Base-by-base conservation (phyloP, 23 tunicate species). In the Botrylloides violaceus region DNA sequence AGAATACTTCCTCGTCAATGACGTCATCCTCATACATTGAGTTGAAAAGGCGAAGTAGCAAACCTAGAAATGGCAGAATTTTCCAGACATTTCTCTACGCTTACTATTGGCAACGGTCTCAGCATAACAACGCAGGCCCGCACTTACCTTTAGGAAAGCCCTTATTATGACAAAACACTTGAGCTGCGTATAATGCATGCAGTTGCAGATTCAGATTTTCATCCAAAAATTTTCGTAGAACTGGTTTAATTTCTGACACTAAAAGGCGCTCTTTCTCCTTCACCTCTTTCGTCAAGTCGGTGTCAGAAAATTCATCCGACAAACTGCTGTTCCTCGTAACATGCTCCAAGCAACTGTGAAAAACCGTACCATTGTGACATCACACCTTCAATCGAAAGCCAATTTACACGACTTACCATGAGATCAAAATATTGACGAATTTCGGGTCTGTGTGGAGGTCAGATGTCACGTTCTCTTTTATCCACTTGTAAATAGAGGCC, bases 61-160 rank as follows among this genome's bases (percentile, higher is more conserved):
- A 64, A 36, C 89, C 96, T 82, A 27, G 0, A 65, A 66, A 38
- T 53, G 27, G 3, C 34, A 62, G 39, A 63, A 58, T n/a, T n/a
- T n/a, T n/a, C n/a, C n/a, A n/a, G n/a, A n/a, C n/a, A n/a, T n/a
- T n/a, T n/a, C n/a, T n/a, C n/a, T n/a, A n/a, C n/a, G n/a, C n/a
- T n/a, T n/a, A n/a, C n/a, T n/a, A n/a, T n/a, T n/a, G n/a, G n/a
- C n/a, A n/a, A n/a, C n/a, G n/a, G n/a, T n/a, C n/a, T n/a, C n/a
- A n/a, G n/a, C n/a, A n/a, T n/a, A n/a, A n/a, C n/a, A n/a, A n/a
- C n/a, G n/a, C n/a, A n/a, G n/a, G n/a, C n/a, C n/a, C n/a, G n/a
- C n/a, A 15, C 47, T 4, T 29, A 86, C 94, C 94, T 86, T 86
- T 86, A 0, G 94, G 94, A 68, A 86, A 86, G 32, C 75, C 53